Evolutionary conservation across 2,113 vertebrate species (phyloP).

Genomic region (Clupea harengus): DNA sequence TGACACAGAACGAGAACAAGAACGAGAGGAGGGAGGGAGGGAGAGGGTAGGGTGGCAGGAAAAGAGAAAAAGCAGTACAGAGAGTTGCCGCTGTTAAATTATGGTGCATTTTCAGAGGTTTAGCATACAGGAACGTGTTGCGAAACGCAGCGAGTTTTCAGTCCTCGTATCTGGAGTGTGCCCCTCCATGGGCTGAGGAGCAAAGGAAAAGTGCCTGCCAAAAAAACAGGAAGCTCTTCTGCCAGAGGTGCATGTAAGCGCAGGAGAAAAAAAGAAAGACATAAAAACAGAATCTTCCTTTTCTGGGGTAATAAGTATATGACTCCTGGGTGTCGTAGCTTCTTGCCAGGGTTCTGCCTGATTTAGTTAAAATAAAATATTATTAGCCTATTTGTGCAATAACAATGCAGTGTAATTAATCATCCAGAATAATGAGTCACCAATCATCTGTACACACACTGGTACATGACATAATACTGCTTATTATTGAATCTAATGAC

Average conservation of each 20-base stretch:
- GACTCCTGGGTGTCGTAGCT: neutral
- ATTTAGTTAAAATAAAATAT: neutral
- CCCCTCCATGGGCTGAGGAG: neutral
- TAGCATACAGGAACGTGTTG: neutral
- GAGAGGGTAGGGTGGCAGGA: neutral
- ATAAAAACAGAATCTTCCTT: constrained; percentile 13
- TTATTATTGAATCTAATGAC: neutral
- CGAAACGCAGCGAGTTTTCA: neutral
- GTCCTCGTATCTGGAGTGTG: neutral
- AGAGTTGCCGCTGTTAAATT: neutral
- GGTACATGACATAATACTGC: neutral
- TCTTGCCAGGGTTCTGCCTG: neutral
- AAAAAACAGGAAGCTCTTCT: constrained; percentile 25
- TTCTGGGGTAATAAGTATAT: neutral
- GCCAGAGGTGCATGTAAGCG: neutral
- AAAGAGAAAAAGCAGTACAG: constrained; percentile 18
- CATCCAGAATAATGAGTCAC: neutral
- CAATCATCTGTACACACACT: neutral
- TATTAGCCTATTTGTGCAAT: neutral
- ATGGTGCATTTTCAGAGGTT: neutral
- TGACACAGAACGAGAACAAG: neutral
- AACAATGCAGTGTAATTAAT: neutral
- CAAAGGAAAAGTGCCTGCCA: neutral
- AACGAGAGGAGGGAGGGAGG: neutral
- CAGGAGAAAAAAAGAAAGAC: neutral